Evolutionary conservation across 53 echinoderm and acorn worm species (phyloP).

Genomic region (Paracentrotus lividus): DNA sequence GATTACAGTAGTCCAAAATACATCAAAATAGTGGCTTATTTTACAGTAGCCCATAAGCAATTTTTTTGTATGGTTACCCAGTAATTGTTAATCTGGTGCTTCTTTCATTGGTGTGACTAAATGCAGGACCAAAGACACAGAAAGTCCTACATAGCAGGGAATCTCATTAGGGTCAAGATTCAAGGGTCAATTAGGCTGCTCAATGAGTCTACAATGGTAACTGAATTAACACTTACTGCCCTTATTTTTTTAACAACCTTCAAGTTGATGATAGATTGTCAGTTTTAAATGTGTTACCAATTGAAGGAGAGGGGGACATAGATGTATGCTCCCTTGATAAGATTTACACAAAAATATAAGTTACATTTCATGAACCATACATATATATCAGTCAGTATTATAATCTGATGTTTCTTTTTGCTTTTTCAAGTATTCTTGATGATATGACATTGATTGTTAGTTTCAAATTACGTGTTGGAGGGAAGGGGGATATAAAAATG

Average conservation of each 20-base stretch:
- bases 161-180: background rate
- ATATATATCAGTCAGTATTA: too few relatives aligned
- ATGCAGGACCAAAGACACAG: background rate
- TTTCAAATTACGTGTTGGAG: background rate
- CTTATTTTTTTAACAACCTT: background rate
- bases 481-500: background rate
- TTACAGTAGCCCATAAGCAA: too few relatives aligned
- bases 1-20: too few relatives aligned
- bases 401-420: too few relatives aligned
- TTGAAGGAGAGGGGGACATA: background rate
- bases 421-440: background rate
- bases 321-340: too few relatives aligned
- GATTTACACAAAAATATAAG: too few relatives aligned
- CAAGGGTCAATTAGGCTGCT: constrained; percentile 24
- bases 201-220: background rate
- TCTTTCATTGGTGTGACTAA: too few relatives aligned
- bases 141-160: background rate
- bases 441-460: background rate
- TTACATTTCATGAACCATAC: too few relatives aligned
- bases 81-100: too few relatives aligned
- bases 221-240: background rate
- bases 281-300: background rate
- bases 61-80: too few relatives aligned
- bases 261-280: too few relatives aligned
- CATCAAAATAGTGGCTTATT: too few relatives aligned